Conservation (phyloP, 2,888 invertebrate genomes). For the Mesorhabditis belari region DNA sequence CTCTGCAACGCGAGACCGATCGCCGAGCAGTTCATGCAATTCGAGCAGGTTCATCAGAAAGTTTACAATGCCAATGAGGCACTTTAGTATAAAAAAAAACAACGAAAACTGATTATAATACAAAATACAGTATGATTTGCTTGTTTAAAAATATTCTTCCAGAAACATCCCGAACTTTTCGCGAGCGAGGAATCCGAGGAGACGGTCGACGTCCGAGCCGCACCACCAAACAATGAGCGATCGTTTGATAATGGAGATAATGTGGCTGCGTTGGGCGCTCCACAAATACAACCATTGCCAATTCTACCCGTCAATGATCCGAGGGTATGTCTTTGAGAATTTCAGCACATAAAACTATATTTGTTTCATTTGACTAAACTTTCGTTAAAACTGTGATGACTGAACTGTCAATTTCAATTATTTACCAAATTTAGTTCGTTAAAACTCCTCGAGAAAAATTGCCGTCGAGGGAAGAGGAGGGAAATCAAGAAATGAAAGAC, state of each 20-base stretch:
- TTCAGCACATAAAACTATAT: background rate
- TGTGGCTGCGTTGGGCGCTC: slow-evolving; percentile 15
- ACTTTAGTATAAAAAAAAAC: background rate
- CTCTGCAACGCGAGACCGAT: slow-evolving; percentile 38
- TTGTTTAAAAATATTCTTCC: slow-evolving; percentile 5
- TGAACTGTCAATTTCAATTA: too few relatives aligned
- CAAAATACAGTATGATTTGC: background rate
- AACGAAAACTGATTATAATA: background rate
- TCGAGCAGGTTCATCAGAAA: slow-evolving; percentile 28
- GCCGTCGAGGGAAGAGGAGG: background rate
- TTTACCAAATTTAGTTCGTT: too few relatives aligned
- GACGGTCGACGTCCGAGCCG: too few relatives aligned
- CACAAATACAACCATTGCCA: slow-evolving; percentile 21
- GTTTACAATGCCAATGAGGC: too few relatives aligned
- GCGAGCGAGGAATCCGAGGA: slow-evolving; percentile 15
- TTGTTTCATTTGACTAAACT: too few relatives aligned
- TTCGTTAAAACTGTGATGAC: too few relatives aligned
- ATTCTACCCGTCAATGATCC: slow-evolving; percentile 33
- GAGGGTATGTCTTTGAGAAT: slow-evolving; percentile 10
- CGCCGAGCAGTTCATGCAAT: slow-evolving; percentile 43
- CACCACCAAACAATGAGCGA: too few relatives aligned
- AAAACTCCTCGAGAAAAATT: background rate
- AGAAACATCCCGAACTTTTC: slow-evolving; percentile 39
- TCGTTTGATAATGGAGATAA: background rate
- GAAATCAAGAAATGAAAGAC: background rate